phyloP scores from a whole-genome alignment of 2,113 vertebrate species.

The Gallinago undulata region DNA sequence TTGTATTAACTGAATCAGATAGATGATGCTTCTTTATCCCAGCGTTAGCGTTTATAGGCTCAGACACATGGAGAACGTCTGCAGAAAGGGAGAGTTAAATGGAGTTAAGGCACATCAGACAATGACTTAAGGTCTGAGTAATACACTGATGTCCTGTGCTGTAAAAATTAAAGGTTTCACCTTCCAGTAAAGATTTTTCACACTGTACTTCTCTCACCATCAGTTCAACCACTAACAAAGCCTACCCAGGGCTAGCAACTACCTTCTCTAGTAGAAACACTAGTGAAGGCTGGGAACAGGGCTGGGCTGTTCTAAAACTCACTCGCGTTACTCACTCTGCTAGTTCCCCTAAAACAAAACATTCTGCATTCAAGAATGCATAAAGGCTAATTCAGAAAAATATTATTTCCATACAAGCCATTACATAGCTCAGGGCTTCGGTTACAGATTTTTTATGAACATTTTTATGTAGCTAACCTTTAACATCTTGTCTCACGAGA shows the following conservation, averaged over 20 bases:
- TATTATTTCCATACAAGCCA: conserved; percentile 5
- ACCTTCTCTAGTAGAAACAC: background rate
- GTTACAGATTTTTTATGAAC: background rate
- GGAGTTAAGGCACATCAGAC: background rate
- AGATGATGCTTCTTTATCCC: background rate
- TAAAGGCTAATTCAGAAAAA: conserved; percentile 36
- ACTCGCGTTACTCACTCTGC: conserved; percentile 41
- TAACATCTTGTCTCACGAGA: background rate
- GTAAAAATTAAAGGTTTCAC: background rate
- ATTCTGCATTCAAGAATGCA: conserved; percentile 27
- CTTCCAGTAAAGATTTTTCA: background rate
- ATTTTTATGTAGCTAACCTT: background rate
- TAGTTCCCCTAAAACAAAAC: conserved; percentile 37
- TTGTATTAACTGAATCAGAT: background rate
- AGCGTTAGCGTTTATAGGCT: background rate
- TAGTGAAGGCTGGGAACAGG: background rate
- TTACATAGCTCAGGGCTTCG: background rate
- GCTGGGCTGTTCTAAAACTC: conserved; percentile 35
- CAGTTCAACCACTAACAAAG: background rate
- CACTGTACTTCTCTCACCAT: background rate
- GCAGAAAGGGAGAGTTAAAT: background rate
- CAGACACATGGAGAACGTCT: accelerated
- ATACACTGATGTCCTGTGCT: background rate
- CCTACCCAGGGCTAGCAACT: background rate
- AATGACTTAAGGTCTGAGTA: background rate